Base-by-base conservation (phyloP, 2,113 vertebrate genomes). In the Actinemys pallida region DNA sequence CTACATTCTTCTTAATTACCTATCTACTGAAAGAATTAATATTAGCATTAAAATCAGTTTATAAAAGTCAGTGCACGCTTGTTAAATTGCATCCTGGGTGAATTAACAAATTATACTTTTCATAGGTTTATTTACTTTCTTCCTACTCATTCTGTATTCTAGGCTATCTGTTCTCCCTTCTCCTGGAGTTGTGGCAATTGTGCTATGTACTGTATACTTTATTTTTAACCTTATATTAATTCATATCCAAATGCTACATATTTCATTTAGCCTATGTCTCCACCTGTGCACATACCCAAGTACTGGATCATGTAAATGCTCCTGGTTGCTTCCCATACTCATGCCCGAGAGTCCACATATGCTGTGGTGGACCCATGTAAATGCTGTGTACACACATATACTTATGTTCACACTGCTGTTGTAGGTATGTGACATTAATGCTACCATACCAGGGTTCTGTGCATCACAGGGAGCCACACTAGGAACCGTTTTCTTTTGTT, bases 21-120 rank as follows among this genome's bases (percentile, higher is more conserved):
- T 94, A 29, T 81, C 79, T 88, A 75, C 79, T 93, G 89, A n/a
- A 94, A 62, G 86, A 94, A 95, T 93, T 95, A 96, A 96, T 96
- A 95, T 94, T 92, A 54, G 88, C 89, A 87, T 87, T 53, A 91
- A 84, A 96, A 93, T 90, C 92, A 92, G 83, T 87, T 96, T 95
- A 87, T 95, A 87, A 95, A 35, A 95, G 87, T 94, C 90, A 92
- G 65, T 95, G 95, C 87, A 96, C 91, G 95, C 96, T 83, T 95
- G 92, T 88, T 96, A 93, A 97, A 95, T 75, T 90, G 90, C 96
- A 97, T 95, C 39, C 20, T 87, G 95, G 89, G 93, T 93, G 65
- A 72, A 27, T 94, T 86, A 87, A 95, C 95, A 96, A 95, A 94
- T 95, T 96, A 90, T 94, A 95, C 95, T 94, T 95, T 96, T 94